Base-by-base conservation (phyloP, 2,797 vertebrate genomes). In the Agapornis canus region DNA sequence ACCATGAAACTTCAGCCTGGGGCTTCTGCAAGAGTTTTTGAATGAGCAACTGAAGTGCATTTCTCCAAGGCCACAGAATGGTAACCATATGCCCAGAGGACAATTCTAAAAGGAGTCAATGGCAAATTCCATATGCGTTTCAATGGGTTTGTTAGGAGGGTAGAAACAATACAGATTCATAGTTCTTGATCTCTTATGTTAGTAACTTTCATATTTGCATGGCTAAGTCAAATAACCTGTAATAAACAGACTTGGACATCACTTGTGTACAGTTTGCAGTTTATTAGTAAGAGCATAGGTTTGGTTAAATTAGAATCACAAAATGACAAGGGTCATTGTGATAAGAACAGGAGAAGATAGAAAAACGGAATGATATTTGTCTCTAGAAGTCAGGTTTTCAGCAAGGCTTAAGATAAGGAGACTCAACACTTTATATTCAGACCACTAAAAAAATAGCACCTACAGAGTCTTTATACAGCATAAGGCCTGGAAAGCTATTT, bases 81-180 rank as follows among this genome's bases (percentile, higher is more conserved):
- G 26, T 37, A 76, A 54, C 31, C 45, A 48, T 52, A 40, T 1
- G 40, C 61, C 19, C 32, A 79, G n/a, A 66, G 27, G 35, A 31
- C 22, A 70, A 70, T 31, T 35, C 61, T 61, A 51, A 71, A 56
- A 63, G 23, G 10, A 89, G 27, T 57, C 43, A 69, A 22, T 20
- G 15, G 49, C 35, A 82, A 86, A 90, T 61, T 78, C 31, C 60
- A 22, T 19, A 63, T 3, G 15, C 6, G 37, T 71, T 86, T 82
- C 56, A 66, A 13, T 0, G 1, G 4, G 3, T 26, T 54, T 35
- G 11, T 57, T 42, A 18, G n/a, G 64, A 39, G 2, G 1, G 35
- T 17, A 83, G 59, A 59, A 91, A 39, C 2, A 2, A 63, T 11
- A 82, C 1, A 45, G 23, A 66, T 14, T 14, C 0, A 0, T 32